Evolutionary conservation across 2,888 invertebrate genomes (phyloP).

Genomic region (Drosophila conformis): DNA sequence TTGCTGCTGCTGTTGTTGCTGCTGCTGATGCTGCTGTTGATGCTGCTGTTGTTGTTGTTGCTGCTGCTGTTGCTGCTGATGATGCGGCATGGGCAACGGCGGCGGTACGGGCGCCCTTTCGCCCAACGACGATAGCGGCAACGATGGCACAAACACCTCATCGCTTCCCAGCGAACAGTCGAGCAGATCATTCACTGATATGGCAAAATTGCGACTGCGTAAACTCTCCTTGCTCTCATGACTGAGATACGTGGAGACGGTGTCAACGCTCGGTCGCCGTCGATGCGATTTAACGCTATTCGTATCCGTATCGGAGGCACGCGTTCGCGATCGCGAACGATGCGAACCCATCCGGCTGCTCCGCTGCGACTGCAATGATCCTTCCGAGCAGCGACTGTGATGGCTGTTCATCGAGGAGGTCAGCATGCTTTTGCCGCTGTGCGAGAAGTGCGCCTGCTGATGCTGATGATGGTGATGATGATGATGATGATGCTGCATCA

Average conservation of each 20-base stretch:
- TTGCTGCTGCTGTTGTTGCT: slow-evolving; percentile 66
- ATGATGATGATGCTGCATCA: slow-evolving; percentile 58
- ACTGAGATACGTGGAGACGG: slow-evolving; percentile 94
- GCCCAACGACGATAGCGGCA: slow-evolving; percentile 79
- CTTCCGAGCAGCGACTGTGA: slow-evolving; percentile 84
- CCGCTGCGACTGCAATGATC: slow-evolving; percentile 81
- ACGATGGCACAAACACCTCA: slow-evolving; percentile 87
- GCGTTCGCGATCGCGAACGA: slow-evolving; percentile 84
- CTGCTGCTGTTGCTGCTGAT: slow-evolving; percentile 65
- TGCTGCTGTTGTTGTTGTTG: slow-evolving; percentile 68
- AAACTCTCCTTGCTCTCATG: slow-evolving; percentile 91
- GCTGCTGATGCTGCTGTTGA: slow-evolving; percentile 69
- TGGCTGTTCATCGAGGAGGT: slow-evolving; percentile 84
- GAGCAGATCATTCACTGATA: slow-evolving; percentile 88
- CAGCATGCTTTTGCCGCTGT: slow-evolving; percentile 79
- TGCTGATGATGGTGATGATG: slow-evolving; percentile 11
- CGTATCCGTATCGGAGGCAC: slow-evolving; percentile 85
- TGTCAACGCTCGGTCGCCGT: slow-evolving; percentile 93
- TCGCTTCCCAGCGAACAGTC: slow-evolving; percentile 91
- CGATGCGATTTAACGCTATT: slow-evolving; percentile 91
- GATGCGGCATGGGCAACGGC: slow-evolving; percentile 70
- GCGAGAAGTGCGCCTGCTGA: slow-evolving; percentile 73
- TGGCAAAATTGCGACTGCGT: slow-evolving; percentile 86
- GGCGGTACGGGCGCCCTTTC: slow-evolving; percentile 82
- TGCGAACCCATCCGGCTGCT: slow-evolving; percentile 83